Percentiles rank a stretch among this genome's conserved stretches.
Conservation (phyloP, 1,140 invertebrate genomes). For the Tetragonula clypearis region DNA sequence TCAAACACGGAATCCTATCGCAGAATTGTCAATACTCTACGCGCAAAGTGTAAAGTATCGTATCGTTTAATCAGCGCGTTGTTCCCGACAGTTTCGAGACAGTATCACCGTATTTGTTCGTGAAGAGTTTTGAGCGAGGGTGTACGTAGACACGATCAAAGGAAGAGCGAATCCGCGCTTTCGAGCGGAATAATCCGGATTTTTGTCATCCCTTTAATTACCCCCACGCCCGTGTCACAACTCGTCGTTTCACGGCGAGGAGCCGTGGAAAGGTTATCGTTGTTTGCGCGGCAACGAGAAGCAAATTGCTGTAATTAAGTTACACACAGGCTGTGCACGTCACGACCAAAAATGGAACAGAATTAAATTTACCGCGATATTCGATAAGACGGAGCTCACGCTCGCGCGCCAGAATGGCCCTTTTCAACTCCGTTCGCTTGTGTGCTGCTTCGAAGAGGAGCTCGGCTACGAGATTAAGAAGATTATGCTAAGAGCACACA, state of each 20-base stretch:
- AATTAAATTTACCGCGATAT: slow-evolving; percentile 26
- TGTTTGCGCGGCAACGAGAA: slow-evolving; percentile 6
- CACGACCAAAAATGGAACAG: slow-evolving; percentile 13
- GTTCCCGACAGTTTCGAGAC: too few relatives aligned
- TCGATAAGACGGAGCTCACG: not conserved
- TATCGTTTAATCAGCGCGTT: too few relatives aligned
- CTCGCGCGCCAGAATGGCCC: not conserved
- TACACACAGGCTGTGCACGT: not conserved
- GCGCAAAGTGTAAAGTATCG: too few relatives aligned
- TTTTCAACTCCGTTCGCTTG: not conserved
- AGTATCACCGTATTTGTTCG: too few relatives aligned
- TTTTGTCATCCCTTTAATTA: slow-evolving; percentile 26
- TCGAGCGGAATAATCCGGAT: slow-evolving; percentile 1
- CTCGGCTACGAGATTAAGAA: not conserved
- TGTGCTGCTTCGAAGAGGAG: not conserved
- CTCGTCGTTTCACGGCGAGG: not conserved
- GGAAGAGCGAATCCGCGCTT: not conserved
- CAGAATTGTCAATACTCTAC: too few relatives aligned
- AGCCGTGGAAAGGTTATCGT: not conserved
- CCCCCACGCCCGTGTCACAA: not conserved
- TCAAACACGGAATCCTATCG: too few relatives aligned
- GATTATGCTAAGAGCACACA: not conserved
- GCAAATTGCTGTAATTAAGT: slow-evolving; percentile 21
- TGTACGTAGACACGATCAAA: not conserved
- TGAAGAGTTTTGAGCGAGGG: too few relatives aligned